Conservation (phyloP, 1,140 invertebrate species). For the Heliconius nattereri region DNA sequence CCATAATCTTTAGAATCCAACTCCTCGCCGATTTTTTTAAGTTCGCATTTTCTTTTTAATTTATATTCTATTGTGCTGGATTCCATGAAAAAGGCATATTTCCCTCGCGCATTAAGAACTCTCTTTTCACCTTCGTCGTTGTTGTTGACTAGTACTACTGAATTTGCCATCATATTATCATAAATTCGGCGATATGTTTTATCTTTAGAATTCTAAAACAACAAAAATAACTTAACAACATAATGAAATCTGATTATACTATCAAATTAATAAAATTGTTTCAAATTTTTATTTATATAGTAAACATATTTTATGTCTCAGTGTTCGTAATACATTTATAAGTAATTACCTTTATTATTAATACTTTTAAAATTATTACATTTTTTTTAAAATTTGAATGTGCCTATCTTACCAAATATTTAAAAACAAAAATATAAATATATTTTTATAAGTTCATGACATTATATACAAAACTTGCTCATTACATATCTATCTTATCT, state of each 20-base stretch:
- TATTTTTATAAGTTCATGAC: no score
- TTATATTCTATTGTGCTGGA: conserved; percentile 90
- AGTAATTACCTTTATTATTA: no score
- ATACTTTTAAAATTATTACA: no score
- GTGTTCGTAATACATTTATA: no score
- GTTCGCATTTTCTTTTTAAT: conserved; percentile 87
- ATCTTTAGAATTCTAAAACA: conserved; percentile 63
- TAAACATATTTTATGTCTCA: no score
- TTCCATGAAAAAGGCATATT: conserved; percentile 94
- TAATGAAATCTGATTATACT: conserved; percentile 12
- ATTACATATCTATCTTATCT: no score
- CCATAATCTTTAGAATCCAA: conserved; percentile 93
- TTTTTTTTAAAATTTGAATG: no score
- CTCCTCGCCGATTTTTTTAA: conserved; percentile 89
- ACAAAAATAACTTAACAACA: background rate
- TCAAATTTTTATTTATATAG: no score
- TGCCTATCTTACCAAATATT: no score
- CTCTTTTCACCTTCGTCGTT: conserved; percentile 92
- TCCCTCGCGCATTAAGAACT: conserved; percentile 84
- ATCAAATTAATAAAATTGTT: no score
- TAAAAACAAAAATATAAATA: no score
- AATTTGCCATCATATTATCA: conserved; percentile 85
- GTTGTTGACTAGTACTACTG: conserved; percentile 86
- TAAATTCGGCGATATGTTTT: conserved; percentile 79
- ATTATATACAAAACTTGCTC: no score